Evolutionary conservation across 2,888 invertebrate species (phyloP), one percentile per base, ranked within the genome.

Genomic region (Hyposoter dolosus): DNA sequence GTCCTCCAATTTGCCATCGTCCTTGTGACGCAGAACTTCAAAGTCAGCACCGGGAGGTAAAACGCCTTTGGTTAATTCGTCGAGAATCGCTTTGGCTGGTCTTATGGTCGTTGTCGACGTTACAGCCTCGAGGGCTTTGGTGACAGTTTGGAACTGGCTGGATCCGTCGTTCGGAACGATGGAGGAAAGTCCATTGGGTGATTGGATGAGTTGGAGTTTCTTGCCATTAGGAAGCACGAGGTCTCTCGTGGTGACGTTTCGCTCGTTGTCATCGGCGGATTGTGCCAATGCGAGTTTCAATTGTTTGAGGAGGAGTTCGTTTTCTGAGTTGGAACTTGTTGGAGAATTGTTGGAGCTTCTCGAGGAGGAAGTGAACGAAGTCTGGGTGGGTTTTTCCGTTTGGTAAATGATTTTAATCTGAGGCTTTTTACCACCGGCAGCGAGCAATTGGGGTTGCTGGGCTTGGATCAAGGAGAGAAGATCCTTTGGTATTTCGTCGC

Each of bases 11-110:
- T 96, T 96, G 1, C 97, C 97, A 86, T 96, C 96, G 66, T 96
- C 96, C 23, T 96, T 95, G 78, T 97, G 97, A 91, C 97, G 96
- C n/a, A 97, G 95, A 0, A 98, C 95, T 93, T 98, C 98, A 90
- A 96, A 98, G 90, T 98, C 96, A 0, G 97, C 96, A 1, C 97
- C 97, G 0, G 97, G 96, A 1, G 98, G 98, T 83, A 98, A 94
- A 0, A 97, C 97, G 0, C 96, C 97, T 93, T 97, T 97, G 0
- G 98, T 97, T 66, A 98, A 93, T 91, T 98, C 97, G 74, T 97
- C 97, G 10, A 98, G 95, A 3, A 97, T 95, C 28, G 95, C 95
- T 87, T 95, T 95, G 43, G 96, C 96, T 84, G 97, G 97, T 89
- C 95, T 95, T 45, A 95, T 93, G 91, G 96, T 95, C 0, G 96